Evolutionary conservation across 2,888 invertebrate species (phyloP), one percentile per base, ranked within the genome.

Genomic region (Phortica magna): DNA sequence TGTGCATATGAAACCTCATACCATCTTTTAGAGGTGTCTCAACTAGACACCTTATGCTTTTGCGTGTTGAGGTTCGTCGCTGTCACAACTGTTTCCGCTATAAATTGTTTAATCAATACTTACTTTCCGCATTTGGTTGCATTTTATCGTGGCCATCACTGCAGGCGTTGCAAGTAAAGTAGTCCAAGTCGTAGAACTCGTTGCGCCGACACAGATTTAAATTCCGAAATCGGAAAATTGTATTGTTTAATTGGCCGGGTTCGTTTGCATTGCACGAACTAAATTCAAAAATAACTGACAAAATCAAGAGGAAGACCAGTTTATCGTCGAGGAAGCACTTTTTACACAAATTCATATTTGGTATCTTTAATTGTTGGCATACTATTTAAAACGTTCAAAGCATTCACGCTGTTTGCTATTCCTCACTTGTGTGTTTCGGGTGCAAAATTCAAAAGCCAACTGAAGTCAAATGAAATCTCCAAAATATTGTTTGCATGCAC

Each of bases 111-210:
- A 87, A 84, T 88, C 87, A 85, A 84, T 76, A 89, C 90, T 91
- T 76, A 90, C 89, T 89, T 75, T 90, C 84, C 64, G 76, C 59
- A 19, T 81, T 79, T 42, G 84, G 81, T 76, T 89, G 86, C 81
- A 91, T 75, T 79, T 89, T 78, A 61, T 82, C 82, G 72, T 80
- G 84, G 72, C 78, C 80, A 65, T 82, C 81, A 48, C 85, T 90
- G 85, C 94, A 94, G 0, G 90, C 81, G 31, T 88, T 79, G 85
- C 94, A 94, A 67, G 92, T 91, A 76, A 94, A 92, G 42, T 90
- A 89, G 82, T 92, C 90, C 59, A 92, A 82, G 88, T 93, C 92
- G 78, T 93, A 94, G 84, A 92, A 93, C 84, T 93, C 93, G 79
- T 91, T 91, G 76, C 81, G 83, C 57, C 88, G 90, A 84, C 94